Conservation (phyloP, 2,888 invertebrate species). For the Cantharis rufa region DNA sequence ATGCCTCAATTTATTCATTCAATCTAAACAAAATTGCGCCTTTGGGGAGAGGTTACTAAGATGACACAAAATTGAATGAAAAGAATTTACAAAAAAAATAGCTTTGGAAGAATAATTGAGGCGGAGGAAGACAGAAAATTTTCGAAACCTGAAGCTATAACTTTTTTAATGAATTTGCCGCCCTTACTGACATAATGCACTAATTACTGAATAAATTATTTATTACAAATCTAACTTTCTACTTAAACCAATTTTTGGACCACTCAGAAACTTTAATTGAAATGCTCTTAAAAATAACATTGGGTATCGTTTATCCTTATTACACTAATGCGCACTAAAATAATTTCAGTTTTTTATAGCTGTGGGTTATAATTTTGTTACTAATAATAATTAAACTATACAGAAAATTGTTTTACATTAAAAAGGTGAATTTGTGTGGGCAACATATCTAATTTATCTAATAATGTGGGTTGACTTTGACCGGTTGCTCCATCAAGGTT, state of each 20-base stretch:
- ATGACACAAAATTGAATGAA: too few relatives aligned
- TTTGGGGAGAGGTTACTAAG: too few relatives aligned
- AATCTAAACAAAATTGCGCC: too few relatives aligned
- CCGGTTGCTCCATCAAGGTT: not conserved
- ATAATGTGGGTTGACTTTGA: not conserved
- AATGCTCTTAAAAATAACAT: not conserved
- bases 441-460: not conserved
- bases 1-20: too few relatives aligned
- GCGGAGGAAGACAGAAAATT: too few relatives aligned
- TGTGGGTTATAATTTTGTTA: not conserved
- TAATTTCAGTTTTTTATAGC: not conserved
- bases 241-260: not conserved
- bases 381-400: not conserved
- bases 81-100: too few relatives aligned
- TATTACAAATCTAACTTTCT: not conserved
- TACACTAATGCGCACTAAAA: not conserved
- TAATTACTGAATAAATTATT: not conserved
- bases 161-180: too few relatives aligned
- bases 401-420: not conserved
- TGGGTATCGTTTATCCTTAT: not conserved
- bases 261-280: not conserved
- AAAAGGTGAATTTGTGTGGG: slow-evolving; percentile 1
- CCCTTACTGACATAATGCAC: not conserved
- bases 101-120: too few relatives aligned
- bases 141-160: too few relatives aligned